A percentile compares a stretch with the other conserved stretches of the same genome.
phyloP scores from a whole-genome alignment of 2,888 invertebrate species.

The Chaetoderma sp. region DNA sequence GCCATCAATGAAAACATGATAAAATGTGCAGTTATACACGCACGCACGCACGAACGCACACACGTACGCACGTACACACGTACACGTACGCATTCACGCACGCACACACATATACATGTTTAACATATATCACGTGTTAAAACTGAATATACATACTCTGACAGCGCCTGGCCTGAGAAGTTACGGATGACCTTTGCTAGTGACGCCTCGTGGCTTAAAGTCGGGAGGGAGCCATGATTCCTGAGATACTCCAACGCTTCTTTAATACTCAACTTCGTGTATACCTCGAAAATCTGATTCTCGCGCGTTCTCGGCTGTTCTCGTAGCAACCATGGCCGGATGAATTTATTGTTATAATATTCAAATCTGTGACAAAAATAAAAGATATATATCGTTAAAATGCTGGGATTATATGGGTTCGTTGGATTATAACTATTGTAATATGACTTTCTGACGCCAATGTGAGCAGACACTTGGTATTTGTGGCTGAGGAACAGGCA shows the following conservation, averaged over 20 bases:
- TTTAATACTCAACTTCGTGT: conserved; percentile 91
- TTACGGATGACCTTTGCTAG: conserved; percentile 21
- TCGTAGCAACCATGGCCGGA: conserved; percentile 87
- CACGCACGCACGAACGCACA: too few relatives aligned
- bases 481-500: too few relatives aligned
- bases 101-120: too few relatives aligned
- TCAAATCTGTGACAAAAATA: conserved; percentile 78
- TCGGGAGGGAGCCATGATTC: conserved; percentile 32
- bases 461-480: too few relatives aligned
- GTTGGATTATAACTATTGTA: too few relatives aligned
- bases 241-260: conserved; percentile 86
- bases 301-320: conserved; percentile 90
- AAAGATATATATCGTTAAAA: neutral
- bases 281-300: conserved; percentile 73
- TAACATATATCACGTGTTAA: too few relatives aligned
- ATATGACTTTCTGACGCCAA: too few relatives aligned
- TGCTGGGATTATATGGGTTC: neutral
- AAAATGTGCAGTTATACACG: too few relatives aligned
- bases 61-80: too few relatives aligned
- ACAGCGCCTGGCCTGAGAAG: conserved; percentile 21
- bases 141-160: conserved; percentile 33
- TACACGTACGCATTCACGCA: too few relatives aligned
- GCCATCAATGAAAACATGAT: too few relatives aligned
- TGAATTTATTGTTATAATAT: conserved; percentile 92
- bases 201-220: conserved; percentile 24